Percentiles rank a stretch among this genome's conserved stretches.
phyloP scores from a whole-genome alignment of 2,113 vertebrate genomes.

The Cyphomyrus plagiostoma region DNA sequence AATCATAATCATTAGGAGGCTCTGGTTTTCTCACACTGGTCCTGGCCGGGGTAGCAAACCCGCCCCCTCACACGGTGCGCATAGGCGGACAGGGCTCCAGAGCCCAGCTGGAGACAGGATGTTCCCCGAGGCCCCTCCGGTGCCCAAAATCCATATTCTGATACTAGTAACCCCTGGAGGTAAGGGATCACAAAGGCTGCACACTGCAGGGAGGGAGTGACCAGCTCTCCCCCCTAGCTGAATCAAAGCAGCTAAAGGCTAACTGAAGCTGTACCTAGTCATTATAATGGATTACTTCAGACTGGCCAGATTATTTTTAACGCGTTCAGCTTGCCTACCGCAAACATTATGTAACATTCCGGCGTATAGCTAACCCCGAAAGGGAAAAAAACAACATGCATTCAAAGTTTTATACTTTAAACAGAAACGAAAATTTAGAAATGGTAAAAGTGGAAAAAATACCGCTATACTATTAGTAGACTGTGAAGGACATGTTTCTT shows the following conservation, averaged over 20 bases:
- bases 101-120: neutral
- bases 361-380: neutral
- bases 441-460: neutral
- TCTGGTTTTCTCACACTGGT: neutral
- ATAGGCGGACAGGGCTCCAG: neutral
- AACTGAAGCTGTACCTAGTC: neutral
- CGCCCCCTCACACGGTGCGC: neutral
- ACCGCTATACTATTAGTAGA: neutral
- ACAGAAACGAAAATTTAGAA: neutral
- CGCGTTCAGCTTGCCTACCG: neutral
- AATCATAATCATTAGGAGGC: neutral
- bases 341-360: neutral
- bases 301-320: neutral
- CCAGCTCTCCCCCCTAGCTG: neutral
- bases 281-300: neutral
- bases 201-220: too few relatives aligned
- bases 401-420: neutral
- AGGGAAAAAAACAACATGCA: neutral
- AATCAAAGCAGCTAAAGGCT: neutral
- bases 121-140: neutral
- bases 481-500: neutral
- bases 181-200: neutral
- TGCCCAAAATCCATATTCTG: neutral
- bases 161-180: neutral
- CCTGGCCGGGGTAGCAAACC: neutral